A percentile compares a stretch with the other conserved stretches of the same genome.
Evolutionary conservation across 2,888 invertebrate genomes (phyloP).

Genomic region (Baccha elongata): DNA sequence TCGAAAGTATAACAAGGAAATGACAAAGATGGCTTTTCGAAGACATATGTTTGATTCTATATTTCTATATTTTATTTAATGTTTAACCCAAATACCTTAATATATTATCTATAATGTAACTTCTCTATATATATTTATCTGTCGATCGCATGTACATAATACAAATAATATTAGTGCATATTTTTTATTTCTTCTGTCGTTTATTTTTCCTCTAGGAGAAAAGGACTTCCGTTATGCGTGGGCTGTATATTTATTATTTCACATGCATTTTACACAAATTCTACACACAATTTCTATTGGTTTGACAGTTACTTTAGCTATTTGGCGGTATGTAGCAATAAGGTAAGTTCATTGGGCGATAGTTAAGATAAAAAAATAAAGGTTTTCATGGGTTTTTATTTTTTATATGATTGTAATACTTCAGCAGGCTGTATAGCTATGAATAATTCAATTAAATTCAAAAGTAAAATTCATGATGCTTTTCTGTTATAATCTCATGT

Average conservation of each 20-base stretch:
- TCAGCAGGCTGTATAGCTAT: too few species aligned
- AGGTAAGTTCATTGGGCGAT: constrained; percentile 84
- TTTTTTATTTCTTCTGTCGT: constrained; percentile 32
- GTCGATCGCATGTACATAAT: background rate
- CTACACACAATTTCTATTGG: constrained; percentile 96
- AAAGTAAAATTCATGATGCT: too few species aligned
- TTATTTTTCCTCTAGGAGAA: constrained; percentile 85
- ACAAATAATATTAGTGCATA: constrained; percentile 45
- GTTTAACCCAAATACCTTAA: too few species aligned
- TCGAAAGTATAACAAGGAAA: too few species aligned
- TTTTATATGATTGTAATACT: too few species aligned
- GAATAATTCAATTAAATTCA: too few species aligned
- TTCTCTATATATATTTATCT: background rate
- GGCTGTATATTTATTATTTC: constrained; percentile 92
- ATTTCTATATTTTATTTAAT: too few species aligned
- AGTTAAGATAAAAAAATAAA: background rate
- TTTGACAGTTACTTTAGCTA: constrained; percentile 94
- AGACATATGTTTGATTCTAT: too few species aligned
- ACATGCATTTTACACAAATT: constrained; percentile 94
- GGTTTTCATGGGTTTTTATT: too few species aligned
- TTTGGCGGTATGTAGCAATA: constrained; percentile 95
- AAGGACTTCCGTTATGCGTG: constrained; percentile 94
- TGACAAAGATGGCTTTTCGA: too few species aligned
- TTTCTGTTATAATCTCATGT: too few species aligned
- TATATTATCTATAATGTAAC: too few species aligned